Evolutionary conservation across 2,797 vertebrate species (phyloP).

Genomic region (Acanthurus leucopareius): DNA sequence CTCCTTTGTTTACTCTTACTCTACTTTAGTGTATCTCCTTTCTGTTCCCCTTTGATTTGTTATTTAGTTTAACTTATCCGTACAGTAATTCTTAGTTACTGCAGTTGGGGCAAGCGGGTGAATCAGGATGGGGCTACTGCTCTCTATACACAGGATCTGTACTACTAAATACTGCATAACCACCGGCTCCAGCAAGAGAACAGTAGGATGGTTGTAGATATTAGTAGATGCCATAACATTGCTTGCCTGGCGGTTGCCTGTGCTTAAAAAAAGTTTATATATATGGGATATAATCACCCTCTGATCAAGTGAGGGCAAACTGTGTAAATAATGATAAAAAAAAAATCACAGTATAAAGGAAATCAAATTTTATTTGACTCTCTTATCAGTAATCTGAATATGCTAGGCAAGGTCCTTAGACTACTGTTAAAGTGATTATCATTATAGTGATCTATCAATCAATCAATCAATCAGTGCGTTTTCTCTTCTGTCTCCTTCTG

Average conservation of each 20-base stretch:
- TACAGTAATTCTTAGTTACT: constrained; percentile 3
- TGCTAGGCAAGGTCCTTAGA: constrained; percentile 27
- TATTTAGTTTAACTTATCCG: background rate
- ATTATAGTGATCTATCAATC: constrained; percentile 31
- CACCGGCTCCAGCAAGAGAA: background rate
- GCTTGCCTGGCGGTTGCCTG: too few species aligned
- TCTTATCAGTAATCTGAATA: constrained; percentile 37
- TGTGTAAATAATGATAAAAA: constrained; percentile 1
- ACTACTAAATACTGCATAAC: background rate
- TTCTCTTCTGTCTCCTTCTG: constrained; percentile 56
- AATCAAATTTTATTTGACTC: constrained; percentile 16
- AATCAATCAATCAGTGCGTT: constrained; percentile 58
- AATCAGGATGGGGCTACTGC: background rate
- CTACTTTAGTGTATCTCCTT: background rate
- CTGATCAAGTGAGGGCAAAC: constrained; percentile 21
- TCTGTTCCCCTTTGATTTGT: background rate
- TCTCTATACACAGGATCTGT: background rate
- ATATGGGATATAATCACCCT: background rate
- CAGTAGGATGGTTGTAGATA: too few species aligned
- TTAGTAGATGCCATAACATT: too few species aligned
- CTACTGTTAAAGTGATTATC: constrained; percentile 54
- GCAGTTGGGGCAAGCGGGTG: background rate
- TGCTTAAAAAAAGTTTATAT: too few species aligned
- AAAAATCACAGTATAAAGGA: constrained; percentile 27
- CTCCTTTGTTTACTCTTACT: constrained; percentile 8